These are phyloP conservation scores for Melinaea menophilus DNA, from an alignment of 2,888 invertebrate genomes.

Conservation along the genomic window DNA sequence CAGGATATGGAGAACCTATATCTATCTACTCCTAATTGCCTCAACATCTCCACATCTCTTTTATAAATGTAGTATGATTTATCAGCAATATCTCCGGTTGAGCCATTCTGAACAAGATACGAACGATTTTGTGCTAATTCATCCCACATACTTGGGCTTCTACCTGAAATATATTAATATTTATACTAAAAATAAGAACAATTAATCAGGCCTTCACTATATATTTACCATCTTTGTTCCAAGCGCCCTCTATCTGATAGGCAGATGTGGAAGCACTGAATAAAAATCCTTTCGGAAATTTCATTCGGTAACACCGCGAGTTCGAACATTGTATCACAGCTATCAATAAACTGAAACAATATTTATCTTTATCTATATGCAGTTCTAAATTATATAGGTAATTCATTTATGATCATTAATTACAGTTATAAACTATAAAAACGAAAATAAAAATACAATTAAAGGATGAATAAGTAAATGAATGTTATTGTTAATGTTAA, in stretches of 20 bases:
- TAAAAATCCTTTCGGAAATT: conserved; percentile 6
- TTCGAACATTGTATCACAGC: neutral
- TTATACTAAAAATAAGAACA: neutral
- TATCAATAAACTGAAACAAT: neutral
- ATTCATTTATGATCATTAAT: too few species aligned
- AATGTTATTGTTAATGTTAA: too few species aligned
- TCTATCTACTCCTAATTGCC: conserved; percentile 66
- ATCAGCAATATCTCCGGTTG: conserved; percentile 78
- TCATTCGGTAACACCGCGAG: neutral
- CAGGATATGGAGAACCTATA: conserved; percentile 81
- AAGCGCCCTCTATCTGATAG: conserved; percentile 6
- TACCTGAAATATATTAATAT: conserved; percentile 21
- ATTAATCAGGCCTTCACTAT: neutral
- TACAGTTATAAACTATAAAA: too few species aligned
- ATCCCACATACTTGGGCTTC: conserved; percentile 23
- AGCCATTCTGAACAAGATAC: conserved; percentile 17
- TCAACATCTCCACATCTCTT: conserved; percentile 68
- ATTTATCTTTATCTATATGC: neutral
- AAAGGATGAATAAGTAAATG: too few species aligned
- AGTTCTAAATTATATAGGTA: too few species aligned
- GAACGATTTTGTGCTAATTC: conserved; percentile 15
- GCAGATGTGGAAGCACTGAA: neutral
- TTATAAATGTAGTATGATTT: conserved; percentile 81
- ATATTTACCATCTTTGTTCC: conserved; percentile 8
- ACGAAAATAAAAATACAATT: too few species aligned